Evolutionary conservation across 2,113 vertebrate species (phyloP).

Genomic region (Microtus pennsylvanicus): DNA sequence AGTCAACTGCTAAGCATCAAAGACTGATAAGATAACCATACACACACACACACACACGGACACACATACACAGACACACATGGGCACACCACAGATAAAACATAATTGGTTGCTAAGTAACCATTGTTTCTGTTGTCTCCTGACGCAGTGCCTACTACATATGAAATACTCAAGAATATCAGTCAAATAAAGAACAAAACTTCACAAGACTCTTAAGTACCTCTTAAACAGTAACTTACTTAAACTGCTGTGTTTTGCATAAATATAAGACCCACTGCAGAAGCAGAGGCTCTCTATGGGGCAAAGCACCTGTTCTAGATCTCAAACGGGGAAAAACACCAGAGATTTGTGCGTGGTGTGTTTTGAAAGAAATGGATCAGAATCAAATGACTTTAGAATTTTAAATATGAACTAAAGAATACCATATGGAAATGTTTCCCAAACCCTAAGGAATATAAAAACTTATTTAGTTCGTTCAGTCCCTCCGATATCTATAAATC

Average conservation of each 20-base stretch:
- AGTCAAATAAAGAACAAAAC: slow-evolving; percentile 16
- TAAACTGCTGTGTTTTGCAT: not conserved
- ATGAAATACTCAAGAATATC: not conserved
- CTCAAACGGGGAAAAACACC: not conserved
- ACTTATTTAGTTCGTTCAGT: not conserved
- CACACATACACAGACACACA: not conserved
- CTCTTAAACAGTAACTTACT: not conserved
- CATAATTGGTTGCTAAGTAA: not conserved
- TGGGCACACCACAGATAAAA: rapidly evolving
- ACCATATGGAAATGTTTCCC: not conserved
- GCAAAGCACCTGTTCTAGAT: not conserved
- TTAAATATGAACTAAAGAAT: slow-evolving; percentile 14
- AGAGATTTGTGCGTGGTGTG: not conserved
- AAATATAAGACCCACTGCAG: not conserved
- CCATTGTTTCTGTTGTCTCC: not conserved
- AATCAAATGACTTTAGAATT: not conserved
- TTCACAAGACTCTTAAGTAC: slow-evolving; percentile 28
- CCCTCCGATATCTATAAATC: not conserved
- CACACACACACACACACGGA: not conserved
- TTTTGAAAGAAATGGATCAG: not conserved
- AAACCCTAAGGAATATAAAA: slow-evolving; percentile 2
- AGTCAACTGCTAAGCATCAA: slow-evolving; percentile 9
- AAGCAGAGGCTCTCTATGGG: not conserved
- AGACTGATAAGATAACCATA: not conserved
- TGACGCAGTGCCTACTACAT: not conserved